Conservation (phyloP, 2,797 vertebrate genomes). For the Dipus sagitta region DNA sequence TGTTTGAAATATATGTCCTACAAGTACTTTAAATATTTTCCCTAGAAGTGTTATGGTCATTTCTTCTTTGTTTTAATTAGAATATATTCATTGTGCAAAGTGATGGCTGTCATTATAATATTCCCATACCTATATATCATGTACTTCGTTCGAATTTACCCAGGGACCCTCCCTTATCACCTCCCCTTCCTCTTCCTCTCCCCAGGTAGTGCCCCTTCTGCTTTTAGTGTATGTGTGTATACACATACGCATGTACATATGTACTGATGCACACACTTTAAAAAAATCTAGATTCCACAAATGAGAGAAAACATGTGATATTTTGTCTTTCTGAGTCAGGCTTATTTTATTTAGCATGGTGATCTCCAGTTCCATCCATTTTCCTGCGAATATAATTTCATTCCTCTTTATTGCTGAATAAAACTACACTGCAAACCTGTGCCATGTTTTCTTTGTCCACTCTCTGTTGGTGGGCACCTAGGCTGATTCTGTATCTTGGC, state of each 20-base stretch:
- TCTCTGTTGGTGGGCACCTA: not conserved
- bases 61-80: not conserved
- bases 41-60: not conserved
- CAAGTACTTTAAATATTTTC: slow-evolving; percentile 11
- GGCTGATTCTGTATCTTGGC: not conserved
- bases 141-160: not conserved
- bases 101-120: not conserved
- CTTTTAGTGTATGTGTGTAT: not conserved
- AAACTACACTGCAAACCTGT: not conserved
- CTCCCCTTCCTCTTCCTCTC: not conserved
- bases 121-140: too few relatives aligned
- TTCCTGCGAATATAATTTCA: not conserved
- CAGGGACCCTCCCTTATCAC: too few relatives aligned
- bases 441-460: not conserved
- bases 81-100: not conserved
- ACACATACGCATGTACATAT: not conserved
- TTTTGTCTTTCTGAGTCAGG: not conserved
- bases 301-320: not conserved
- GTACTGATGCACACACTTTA: too few relatives aligned
- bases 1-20: not conserved
- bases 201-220: not conserved
- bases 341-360: not conserved
- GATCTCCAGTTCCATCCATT: not conserved
- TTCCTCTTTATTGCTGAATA: not conserved
- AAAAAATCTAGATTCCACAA: not conserved